These are phyloP conservation scores for Ips typographus DNA, from an alignment of 1,140 invertebrate species.

Conservation along the genomic window DNA sequence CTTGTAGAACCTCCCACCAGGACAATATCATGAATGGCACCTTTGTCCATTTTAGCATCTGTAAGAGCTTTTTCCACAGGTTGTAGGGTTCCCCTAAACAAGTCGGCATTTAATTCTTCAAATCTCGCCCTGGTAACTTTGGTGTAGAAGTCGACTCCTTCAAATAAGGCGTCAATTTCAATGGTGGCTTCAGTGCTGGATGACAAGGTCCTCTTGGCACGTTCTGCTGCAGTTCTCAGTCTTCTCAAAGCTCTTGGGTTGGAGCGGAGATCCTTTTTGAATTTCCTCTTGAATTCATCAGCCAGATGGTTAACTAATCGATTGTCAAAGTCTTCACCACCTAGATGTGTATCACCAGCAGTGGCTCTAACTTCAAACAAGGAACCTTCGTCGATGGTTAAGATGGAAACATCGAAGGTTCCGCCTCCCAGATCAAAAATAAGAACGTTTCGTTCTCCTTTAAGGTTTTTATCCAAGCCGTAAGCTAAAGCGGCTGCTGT, in stretches of 20 bases:
- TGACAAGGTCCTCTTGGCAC: constrained; percentile 45
- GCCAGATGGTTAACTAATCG: constrained; percentile 68
- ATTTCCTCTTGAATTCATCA: constrained; percentile 44
- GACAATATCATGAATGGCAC: constrained; percentile 67
- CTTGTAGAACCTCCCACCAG: constrained; percentile 72
- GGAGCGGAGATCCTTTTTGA: background rate
- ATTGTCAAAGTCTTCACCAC: constrained; percentile 55
- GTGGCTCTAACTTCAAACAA: too few relatives aligned
- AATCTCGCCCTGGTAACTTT: constrained; percentile 46
- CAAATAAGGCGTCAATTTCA: constrained; percentile 56
- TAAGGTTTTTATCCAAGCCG: constrained; percentile 61
- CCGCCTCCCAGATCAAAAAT: constrained; percentile 46
- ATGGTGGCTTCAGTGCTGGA: constrained; percentile 56
- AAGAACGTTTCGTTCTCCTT: constrained; percentile 55
- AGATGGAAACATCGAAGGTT: constrained; percentile 69
- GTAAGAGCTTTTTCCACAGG: constrained; percentile 55
- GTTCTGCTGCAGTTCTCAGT: constrained; percentile 63
- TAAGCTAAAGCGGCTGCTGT: constrained; percentile 67
- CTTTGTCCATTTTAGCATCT: constrained; percentile 70
- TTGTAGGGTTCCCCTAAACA: too few relatives aligned
- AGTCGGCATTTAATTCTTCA: too few relatives aligned
- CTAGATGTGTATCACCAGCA: too few relatives aligned
- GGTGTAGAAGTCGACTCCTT: constrained; percentile 57
- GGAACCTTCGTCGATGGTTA: constrained; percentile 60
- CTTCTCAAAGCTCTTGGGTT: constrained; percentile 59